phyloP scores from a whole-genome alignment of 92 coral and sea anemone genomes.

The Porites rus region DNA sequence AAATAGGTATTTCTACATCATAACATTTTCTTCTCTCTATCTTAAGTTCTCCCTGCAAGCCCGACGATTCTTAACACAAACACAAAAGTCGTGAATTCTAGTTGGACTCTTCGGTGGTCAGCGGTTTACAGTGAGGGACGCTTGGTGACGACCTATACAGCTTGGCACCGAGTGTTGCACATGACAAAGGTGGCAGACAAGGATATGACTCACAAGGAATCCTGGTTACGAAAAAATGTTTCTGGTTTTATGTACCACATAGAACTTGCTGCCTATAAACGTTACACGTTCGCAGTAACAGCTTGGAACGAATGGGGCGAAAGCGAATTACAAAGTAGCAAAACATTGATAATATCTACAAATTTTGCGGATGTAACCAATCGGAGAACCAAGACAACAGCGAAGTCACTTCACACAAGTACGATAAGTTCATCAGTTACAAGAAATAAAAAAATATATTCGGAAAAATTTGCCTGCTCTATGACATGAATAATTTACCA shows the following conservation, averaged over 20 bases:
- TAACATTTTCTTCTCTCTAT: neutral
- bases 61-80: constrained; percentile 34
- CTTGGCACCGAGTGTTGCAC: constrained; percentile 8
- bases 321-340: constrained; percentile 2
- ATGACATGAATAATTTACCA: too few species aligned
- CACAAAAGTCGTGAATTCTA: neutral
- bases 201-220: neutral
- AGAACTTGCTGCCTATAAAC: constrained; percentile 1
- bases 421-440: neutral
- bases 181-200: neutral
- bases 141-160: constrained; percentile 14
- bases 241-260: constrained; percentile 13
- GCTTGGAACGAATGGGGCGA: constrained; percentile 54
- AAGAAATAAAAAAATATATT: too few species aligned
- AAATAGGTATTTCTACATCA: neutral
- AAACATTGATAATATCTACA: neutral
- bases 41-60: constrained; percentile 36
- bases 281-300: constrained; percentile 40
- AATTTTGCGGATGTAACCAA: neutral
- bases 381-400: neutral
- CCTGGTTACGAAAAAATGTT: constrained; percentile 23
- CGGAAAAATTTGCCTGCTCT: too few species aligned
- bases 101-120: constrained; percentile 40
- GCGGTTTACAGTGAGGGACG: constrained; percentile 17
- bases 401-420: neutral